Base-by-base conservation (phyloP, 2,888 invertebrate species). In the Pherbina coryleti region DNA sequence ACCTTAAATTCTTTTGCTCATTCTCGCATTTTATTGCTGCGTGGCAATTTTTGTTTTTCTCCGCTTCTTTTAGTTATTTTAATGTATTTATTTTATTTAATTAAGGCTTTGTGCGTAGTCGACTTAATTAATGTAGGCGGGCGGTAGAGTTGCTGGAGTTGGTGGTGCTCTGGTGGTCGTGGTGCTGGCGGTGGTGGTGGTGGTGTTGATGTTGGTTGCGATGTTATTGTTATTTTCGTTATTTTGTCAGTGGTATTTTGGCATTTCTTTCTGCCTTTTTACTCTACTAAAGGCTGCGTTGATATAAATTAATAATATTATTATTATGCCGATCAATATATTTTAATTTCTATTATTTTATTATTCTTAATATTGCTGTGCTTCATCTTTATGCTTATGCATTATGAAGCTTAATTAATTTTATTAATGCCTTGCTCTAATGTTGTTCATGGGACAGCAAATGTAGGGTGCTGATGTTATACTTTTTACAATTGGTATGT, bases 241-340 rank as follows among this genome's bases (percentile, higher is more conserved):
- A 44, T 44, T 44, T 11, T 44, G 44, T 5, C 37, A 37, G 37
- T 37, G 5, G 5, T 37, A 8, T 37, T 37, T 37, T 4, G 37
- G 37, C 5, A 4, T 37, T 44, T 31, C 31, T 31, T 31, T 31
- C 31, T 1, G 44, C 1, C 1, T 44, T 44, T 44, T 28, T 11
- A 25, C 57, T 25, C 19, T 60, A 11, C 28, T 3, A 9, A 14
- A 22, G 9, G 49, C 69, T 49, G 25, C 49, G 49, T 25, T 44
- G 17, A 25, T 19, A 22, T 17, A 49, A 51, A 49, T 69, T 69
- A 22, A 22, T 25, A n/a, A 19, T 44, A 67, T 67, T 67, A 19
- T 67, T 44, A 69, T 69, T 69, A 60, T 60, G 19, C 53, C 70
- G 53, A 70, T 70, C 70, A 55, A 70, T 70, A 70, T 70, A 31